Evolutionary conservation across 2,888 invertebrate genomes (phyloP), one percentile per base, ranked within the genome.

Genomic region (Poecilus cupreus): DNA sequence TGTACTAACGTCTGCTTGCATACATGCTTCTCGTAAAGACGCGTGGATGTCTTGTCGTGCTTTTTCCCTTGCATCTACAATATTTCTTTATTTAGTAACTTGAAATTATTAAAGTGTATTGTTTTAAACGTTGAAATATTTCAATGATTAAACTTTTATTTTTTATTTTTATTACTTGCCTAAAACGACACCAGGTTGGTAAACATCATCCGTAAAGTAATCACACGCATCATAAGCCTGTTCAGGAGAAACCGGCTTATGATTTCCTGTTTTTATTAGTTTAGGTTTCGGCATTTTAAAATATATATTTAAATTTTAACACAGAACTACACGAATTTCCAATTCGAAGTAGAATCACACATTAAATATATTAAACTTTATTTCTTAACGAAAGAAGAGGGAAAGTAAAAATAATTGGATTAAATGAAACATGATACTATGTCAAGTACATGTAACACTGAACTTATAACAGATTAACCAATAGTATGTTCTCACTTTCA

Each of bases 11-110:
- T 97, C 96, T 0, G 95, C 95, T n/a, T 93, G 91, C 10, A 84
- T 80, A 84, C 96, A 94, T 60, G 96, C 94, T 85, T 95, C 94
- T 10, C 96, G 92, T 32, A 98, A 90, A 60, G 94, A 92, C 11
- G 93, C 92, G 89, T 97, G 96, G 81, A 94, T 92, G 13, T 94
- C 93, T 78, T 94, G 90, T 70, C 95, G 91, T 83, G 94, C 93
- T 84, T 94, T 92, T 88, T 97, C 97, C 85, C 93, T 88, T 0
- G 93, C 93, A 90, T 94, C 94, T 94, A 90, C 24, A 60, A 60
- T 60, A 11, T 4, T n/a, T 3, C 43, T 43, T 43, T 13, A 51
- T 18, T 51, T 51, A 51, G 3, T 6, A 18, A 18, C 43, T 18
- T 8, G 3, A 32, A 68, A 16, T 37, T 32, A 68, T 5, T 68